Percentiles rank a stretch among this genome's conserved stretches.
Conservation (phyloP, 2,797 vertebrate genomes). For the Microchirus variegatus region DNA sequence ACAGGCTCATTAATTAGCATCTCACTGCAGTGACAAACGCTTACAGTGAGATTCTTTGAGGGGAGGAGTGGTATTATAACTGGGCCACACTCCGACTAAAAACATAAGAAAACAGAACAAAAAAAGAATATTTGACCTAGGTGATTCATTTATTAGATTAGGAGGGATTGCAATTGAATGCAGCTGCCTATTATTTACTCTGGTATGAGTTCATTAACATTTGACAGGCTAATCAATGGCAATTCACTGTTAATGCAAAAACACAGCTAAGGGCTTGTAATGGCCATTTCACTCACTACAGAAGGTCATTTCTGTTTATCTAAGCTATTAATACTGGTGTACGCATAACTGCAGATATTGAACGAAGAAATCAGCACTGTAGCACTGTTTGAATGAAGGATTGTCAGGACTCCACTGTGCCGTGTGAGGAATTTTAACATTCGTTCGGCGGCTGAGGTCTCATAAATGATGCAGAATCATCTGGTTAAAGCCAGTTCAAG, state of each 20-base stretch:
- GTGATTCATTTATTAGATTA: slow-evolving; percentile 6
- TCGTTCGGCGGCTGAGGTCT: slow-evolving; percentile 51
- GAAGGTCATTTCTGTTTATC: slow-evolving; percentile 15
- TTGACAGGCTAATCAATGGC: slow-evolving; percentile 30
- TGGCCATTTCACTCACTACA: slow-evolving; percentile 23
- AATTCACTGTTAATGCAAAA: slow-evolving; percentile 22
- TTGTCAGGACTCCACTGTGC: slow-evolving; percentile 27
- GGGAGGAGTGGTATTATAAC: neutral
- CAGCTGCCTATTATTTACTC: slow-evolving; percentile 10
- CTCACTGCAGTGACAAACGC: slow-evolving; percentile 23
- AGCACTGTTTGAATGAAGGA: slow-evolving; percentile 34
- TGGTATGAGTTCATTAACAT: slow-evolving; percentile 20
- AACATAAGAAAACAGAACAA: no score
- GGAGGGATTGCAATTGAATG: slow-evolving; percentile 12
- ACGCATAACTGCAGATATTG: slow-evolving; percentile 16
- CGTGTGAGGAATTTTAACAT: slow-evolving; percentile 25
- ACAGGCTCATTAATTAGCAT: slow-evolving; percentile 41
- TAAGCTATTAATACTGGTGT: slow-evolving; percentile 6
- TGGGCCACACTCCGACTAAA: slow-evolving; percentile 1
- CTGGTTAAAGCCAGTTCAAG: slow-evolving; percentile 42
- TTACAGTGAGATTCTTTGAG: slow-evolving; percentile 12
- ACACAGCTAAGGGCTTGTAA: slow-evolving; percentile 11
- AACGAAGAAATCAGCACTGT: slow-evolving; percentile 22
- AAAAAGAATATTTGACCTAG: no score
- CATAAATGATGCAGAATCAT: slow-evolving; percentile 61